These are phyloP conservation scores for Cydia fagiglandana DNA, from an alignment of 1,140 invertebrate genomes.

Conservation along the genomic window DNA sequence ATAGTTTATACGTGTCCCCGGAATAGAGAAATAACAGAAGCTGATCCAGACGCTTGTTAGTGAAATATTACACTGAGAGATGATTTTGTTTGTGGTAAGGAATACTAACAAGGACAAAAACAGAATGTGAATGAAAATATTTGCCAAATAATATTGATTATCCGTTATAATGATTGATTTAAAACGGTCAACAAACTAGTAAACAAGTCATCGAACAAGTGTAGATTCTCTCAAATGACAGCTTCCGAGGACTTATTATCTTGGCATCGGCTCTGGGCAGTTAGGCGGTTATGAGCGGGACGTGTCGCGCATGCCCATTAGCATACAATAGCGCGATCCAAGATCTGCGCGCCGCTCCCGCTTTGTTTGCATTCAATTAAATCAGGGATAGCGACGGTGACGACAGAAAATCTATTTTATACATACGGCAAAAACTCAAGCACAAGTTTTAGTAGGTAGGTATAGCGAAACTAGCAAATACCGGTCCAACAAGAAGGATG, in stretches of 20 bases:
- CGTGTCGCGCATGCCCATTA: constrained; percentile 41
- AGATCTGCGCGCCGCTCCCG: constrained; percentile 28
- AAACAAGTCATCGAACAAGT: neutral
- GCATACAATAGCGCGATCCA: constrained; percentile 48
- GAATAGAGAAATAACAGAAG: constrained; percentile 17
- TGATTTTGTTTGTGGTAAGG: neutral
- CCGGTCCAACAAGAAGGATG: neutral
- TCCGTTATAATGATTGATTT: neutral
- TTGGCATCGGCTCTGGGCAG: constrained; percentile 1
- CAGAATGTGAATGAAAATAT: neutral
- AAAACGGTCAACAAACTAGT: neutral
- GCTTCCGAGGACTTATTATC: constrained; percentile 13
- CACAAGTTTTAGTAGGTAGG: neutral
- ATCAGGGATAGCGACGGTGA: neutral
- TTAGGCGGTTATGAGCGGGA: constrained; percentile 34
- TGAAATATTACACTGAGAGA: neutral
- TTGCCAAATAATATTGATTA: neutral
- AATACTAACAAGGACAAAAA: neutral
- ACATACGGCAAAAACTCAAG: neutral
- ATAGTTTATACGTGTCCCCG: constrained; percentile 23
- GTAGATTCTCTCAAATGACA: constrained; percentile 1
- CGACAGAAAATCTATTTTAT: constrained; percentile 7
- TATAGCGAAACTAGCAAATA: neutral
- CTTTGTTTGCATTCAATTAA: constrained; percentile 34
- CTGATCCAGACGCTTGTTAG: neutral